Base-by-base conservation (phyloP, 2,113 vertebrate species). In the Megatriorchis doriae region DNA sequence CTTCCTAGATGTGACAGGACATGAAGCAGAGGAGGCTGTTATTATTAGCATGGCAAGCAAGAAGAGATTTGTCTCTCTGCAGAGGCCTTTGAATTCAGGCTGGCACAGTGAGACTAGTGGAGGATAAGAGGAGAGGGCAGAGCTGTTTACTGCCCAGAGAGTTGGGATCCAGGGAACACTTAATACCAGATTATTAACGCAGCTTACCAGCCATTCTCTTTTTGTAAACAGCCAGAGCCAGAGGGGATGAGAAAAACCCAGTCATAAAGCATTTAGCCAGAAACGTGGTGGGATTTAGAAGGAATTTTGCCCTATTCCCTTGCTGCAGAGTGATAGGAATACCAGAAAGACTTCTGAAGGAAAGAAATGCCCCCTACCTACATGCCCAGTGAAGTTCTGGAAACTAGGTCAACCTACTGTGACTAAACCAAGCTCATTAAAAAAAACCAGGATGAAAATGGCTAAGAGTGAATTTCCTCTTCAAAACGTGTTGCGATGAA, bases 171-270 rank as follows among this genome's bases (percentile, higher is more conserved):
- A 86, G 81, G 66, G 96, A 96, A 97, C 97, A 96, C 89, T 93
- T 97, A 97, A 97, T 97, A 90, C 97, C 96, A 95, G 85, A 96
- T 95, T 97, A 97, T 94, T 95, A 93, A 96, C 14, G 26, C 97
- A 88, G 95, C 86, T 97, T 97, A 97, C 89, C 81, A 95, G 92
- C 79, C 84, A 96, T 96, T 97, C 77, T 88, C 89, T 95, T 91
- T 95, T 86, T 85, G 88, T 78, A 93, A 95, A 66, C 83, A 84
- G 58, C 22, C 83, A 95, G 84, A 93, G 97, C 78, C 92, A 94
- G 93, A 85, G 86, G 96, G 88, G 66, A 97, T 94, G 87, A 93
- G 66, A 91, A 94, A 96, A 95, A 80, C 45, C 9, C 65, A 78
- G 55, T 74, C 89, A 90, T 81, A 95, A 93, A 97, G 89, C 82